Evolutionary conservation across 2,888 invertebrate genomes (phyloP).

Genomic region (Nomada flava): DNA sequence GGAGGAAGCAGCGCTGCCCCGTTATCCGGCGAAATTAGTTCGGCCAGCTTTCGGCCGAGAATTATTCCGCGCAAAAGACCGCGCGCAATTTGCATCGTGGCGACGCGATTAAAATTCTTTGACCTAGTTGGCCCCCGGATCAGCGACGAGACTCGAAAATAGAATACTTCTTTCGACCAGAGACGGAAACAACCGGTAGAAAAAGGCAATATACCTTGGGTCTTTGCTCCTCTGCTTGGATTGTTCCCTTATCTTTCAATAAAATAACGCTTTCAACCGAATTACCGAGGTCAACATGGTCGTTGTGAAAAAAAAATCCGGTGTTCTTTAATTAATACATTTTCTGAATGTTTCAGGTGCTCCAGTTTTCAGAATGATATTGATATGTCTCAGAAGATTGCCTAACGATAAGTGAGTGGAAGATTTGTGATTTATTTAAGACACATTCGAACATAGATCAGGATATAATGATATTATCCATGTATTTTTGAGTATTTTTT

Average conservation of each 20-base stretch:
- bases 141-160: constrained; percentile 19
- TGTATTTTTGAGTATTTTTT: too few species aligned
- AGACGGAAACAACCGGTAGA: background rate
- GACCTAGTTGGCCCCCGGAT: constrained; percentile 35
- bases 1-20: background rate
- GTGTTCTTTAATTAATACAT: background rate
- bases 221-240: constrained; percentile 10
- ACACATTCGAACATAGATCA: too few species aligned
- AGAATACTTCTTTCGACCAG: constrained; percentile 40
- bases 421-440: too few species aligned
- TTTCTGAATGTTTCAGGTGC: too few species aligned
- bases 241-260: constrained; percentile 19
- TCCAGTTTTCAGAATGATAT: too few species aligned
- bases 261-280: background rate
- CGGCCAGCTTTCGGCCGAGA: constrained; percentile 31
- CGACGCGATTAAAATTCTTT: constrained; percentile 52
- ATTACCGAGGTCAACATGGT: background rate
- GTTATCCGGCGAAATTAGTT: constrained; percentile 41
- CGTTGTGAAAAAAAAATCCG: too few species aligned
- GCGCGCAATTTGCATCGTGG: constrained; percentile 47
- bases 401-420: too few species aligned
- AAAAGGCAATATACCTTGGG: background rate
- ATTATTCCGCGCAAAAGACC: constrained; percentile 52
- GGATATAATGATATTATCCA: too few species aligned
- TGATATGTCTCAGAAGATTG: too few species aligned